Evolutionary conservation across 2,888 invertebrate genomes (phyloP).

Genomic region (Hypolimnas misippus): DNA sequence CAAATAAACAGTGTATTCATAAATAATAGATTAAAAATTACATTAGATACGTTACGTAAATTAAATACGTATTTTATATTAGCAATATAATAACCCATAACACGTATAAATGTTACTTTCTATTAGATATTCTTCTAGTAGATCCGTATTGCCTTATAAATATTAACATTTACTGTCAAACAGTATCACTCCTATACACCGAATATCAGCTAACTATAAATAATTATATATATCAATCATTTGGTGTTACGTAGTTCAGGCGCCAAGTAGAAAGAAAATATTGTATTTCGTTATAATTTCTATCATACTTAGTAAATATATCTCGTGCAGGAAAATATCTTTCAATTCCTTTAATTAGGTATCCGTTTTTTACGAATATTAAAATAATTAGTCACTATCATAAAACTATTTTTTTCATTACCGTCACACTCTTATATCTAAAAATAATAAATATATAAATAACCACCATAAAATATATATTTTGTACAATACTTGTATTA

Average conservation of each 20-base stretch:
- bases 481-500: no score
- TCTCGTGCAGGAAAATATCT: conserved; percentile 24
- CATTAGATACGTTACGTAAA: background rate
- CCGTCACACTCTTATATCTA: no score
- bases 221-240: conserved; percentile 50
- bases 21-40: no score
- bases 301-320: conserved; percentile 22
- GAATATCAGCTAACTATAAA: conserved; percentile 67
- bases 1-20: no score
- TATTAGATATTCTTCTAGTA: conserved; percentile 19
- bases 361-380: conserved; percentile 4
- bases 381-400: conserved; percentile 11
- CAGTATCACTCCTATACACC: conserved; percentile 80
- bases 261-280: conserved; percentile 57
- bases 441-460: no score
- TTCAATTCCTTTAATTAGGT: conserved; percentile 14
- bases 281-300: conserved; percentile 21
- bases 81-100: conserved; percentile 30
- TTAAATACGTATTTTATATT: conserved; percentile 7
- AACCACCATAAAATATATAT: no score
- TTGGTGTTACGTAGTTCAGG: conserved; percentile 76
- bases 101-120: conserved; percentile 50
- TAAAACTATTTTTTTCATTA: no score
- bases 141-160: conserved; percentile 69
- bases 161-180: conserved; percentile 80